Base-by-base conservation (phyloP, 2,888 invertebrate species). In the Halictus quadricinctus region DNA sequence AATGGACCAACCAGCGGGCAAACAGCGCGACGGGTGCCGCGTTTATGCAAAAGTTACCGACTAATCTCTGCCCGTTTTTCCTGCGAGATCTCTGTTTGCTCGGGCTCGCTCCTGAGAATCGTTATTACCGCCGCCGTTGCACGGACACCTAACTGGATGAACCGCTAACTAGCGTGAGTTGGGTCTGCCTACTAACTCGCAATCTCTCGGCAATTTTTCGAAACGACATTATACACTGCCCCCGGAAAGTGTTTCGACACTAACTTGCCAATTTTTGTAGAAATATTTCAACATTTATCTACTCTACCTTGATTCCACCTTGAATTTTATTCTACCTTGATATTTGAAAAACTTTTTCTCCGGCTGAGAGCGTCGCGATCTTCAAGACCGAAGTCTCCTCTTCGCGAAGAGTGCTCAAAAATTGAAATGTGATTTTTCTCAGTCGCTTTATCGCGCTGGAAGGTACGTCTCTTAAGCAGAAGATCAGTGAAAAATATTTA, bases 1-100 rank as follows among this genome's bases (percentile, higher is more conserved):
- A 93, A 92, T 93, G 91, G 90, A 90, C 90, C 90, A 81, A 83
- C 88, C 88, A 88, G 82, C 81, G 85, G 84, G 88, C 81, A 89
- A 91, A 90, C 88, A 70, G 69, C 54, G 69, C 58, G 54, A 69
- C 72, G 77, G 64, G 73, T 74, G 48, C 79, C 79, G 73, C 76
- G 79, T 64, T 86, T 80, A 78, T 75, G 86, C 80, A 48, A 83
- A 76, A 82, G 36, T 72, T 54, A 76, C 43, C 69, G 54, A 74
- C 76, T 81, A 83, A 87, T 86, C 86, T 80, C 64, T 80, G 77
- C 72, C 8, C 73, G 76, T 87, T 82, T 78, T 76, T 83, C 73
- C 76, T 15, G 12, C 48, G 46, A 3, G 64, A 48, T 70, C 64
- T 64, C 72, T 73, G 72, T 73, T 50, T 73, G 50, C 72, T 50